Conservation (phyloP, 64 coral and sea anemone genomes). For the Platygyra sinensis region DNA sequence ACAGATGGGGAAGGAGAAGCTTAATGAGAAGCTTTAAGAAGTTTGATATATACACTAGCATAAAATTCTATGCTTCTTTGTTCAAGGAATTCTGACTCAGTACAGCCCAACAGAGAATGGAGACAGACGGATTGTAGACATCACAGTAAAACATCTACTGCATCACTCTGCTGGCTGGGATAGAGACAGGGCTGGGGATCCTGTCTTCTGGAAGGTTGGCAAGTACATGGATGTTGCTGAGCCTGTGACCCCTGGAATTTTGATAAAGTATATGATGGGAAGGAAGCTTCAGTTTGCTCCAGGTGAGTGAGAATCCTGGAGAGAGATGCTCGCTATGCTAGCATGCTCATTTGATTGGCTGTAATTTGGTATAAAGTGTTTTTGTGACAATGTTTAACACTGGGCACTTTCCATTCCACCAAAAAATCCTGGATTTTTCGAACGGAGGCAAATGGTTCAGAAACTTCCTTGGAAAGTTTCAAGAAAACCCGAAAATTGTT, state of each 20-base stretch:
- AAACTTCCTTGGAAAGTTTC: too few species aligned
- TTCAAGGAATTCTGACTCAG: conserved; percentile 37
- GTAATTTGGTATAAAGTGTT: too few species aligned
- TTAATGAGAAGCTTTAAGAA: too few species aligned
- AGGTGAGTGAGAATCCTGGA: not conserved
- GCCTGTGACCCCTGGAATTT: conserved; percentile 7
- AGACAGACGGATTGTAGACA: conserved; percentile 22
- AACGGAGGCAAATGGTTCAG: too few species aligned
- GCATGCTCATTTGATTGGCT: too few species aligned
- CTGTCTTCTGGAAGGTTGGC: conserved; percentile 47
- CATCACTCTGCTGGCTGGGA: conserved; percentile 48
- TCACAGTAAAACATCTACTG: conserved; percentile 19
- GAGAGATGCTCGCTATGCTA: too few species aligned
- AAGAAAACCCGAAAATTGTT: too few species aligned
- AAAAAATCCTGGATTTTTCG: too few species aligned
- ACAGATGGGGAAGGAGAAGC: too few species aligned
- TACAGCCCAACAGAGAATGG: conserved; percentile 9
- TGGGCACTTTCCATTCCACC: too few species aligned
- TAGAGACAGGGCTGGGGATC: conserved; percentile 40
- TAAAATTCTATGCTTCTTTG: not conserved
- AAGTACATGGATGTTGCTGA: conserved; percentile 39
- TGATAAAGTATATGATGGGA: conserved; percentile 44
- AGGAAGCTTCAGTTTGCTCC: conserved; percentile 44
- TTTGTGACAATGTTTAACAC: too few species aligned
- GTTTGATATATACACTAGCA: too few species aligned